A percentile compares a stretch with the other conserved stretches of the same genome.
Conservation (phyloP, 2,888 invertebrate genomes). For the Fabriciana adippe region DNA sequence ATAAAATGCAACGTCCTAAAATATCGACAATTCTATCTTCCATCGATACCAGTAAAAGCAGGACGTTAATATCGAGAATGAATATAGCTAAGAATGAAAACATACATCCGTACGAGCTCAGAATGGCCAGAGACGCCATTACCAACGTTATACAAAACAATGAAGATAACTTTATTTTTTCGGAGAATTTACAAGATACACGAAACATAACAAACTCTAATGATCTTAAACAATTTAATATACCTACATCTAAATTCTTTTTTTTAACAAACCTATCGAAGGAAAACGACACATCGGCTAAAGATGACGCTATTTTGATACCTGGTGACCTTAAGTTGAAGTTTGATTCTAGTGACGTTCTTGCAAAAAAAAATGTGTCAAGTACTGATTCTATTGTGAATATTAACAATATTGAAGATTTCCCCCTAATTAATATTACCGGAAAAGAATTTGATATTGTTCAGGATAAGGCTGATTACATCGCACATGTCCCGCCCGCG, state of each 20-base stretch:
- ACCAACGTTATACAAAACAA: constrained; percentile 34
- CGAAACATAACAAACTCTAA: constrained; percentile 36
- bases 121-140: constrained; percentile 51
- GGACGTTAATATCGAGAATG: constrained; percentile 49
- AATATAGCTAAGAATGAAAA: constrained; percentile 46
- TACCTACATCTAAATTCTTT: constrained; percentile 57
- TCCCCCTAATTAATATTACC: constrained; percentile 18
- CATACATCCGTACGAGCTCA: constrained; percentile 48
- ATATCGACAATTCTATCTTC: constrained; percentile 57
- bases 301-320: constrained; percentile 49
- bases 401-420: constrained; percentile 30
- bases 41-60: constrained; percentile 50
- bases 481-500: constrained; percentile 49
- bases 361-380: constrained; percentile 49
- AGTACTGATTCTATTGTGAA: constrained; percentile 33
- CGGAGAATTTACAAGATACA: constrained; percentile 30
- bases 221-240: too few species aligned
- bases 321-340: constrained; percentile 41
- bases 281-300: constrained; percentile 44
- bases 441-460: constrained; percentile 41
- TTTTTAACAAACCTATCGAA: constrained; percentile 51
- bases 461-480: constrained; percentile 55
- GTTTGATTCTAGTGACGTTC: constrained; percentile 42
- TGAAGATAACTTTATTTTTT: constrained; percentile 33
- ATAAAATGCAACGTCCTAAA: constrained; percentile 57